Conservation (phyloP, 2,113 vertebrate genomes). For the Campylorhamphus procurvoides region DNA sequence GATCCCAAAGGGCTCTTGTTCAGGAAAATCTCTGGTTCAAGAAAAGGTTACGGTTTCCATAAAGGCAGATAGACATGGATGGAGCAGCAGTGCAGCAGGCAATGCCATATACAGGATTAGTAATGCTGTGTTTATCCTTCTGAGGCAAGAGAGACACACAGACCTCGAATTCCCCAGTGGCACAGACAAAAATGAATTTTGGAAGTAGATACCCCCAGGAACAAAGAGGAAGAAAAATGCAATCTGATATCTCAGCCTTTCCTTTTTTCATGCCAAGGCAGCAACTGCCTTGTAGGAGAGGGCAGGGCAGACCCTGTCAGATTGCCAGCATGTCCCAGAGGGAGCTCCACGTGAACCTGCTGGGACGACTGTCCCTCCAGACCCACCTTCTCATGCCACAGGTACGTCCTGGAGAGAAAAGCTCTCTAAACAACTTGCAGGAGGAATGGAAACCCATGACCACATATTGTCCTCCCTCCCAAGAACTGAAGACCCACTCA, state of each 20-base stretch:
- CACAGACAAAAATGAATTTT: constrained; percentile 7
- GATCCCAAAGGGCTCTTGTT: not conserved
- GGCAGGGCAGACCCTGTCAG: not conserved
- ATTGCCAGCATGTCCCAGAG: not conserved
- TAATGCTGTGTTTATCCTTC: not conserved
- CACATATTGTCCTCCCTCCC: not conserved
- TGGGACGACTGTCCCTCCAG: not conserved
- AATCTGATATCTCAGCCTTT: not conserved
- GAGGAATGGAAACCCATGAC: not conserved
- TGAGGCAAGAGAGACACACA: not conserved
- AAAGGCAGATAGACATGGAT: not conserved
- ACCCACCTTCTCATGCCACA: not conserved
- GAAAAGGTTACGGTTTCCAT: constrained; percentile 41
- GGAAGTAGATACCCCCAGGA: not conserved
- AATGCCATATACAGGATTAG: not conserved
- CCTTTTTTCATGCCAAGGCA: not conserved
- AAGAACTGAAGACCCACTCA: not conserved
- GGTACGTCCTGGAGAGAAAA: not conserved
- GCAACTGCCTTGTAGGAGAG: not conserved
- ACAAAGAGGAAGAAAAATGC: not conserved
- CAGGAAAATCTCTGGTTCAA: constrained; percentile 58
- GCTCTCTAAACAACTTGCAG: not conserved
- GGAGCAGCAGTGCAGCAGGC: not conserved
- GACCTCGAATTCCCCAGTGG: not conserved
- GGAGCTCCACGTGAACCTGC: not conserved